Evolutionary conservation across 2,888 invertebrate genomes (phyloP).

Genomic region (Drosophila recens): DNA sequence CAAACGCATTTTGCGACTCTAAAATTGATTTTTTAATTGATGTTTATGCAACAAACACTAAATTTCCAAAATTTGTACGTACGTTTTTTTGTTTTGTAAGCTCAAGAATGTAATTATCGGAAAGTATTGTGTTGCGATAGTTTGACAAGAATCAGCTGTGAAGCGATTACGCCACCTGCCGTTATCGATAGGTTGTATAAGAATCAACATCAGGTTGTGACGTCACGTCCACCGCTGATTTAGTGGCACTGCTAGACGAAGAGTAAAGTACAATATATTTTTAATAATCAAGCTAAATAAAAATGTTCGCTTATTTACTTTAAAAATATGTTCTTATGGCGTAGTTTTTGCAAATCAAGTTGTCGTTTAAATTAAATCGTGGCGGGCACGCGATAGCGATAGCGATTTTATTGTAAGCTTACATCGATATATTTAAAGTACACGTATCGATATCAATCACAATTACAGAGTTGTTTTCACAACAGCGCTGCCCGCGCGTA

Average conservation of each 20-base stretch:
- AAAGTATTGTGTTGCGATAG: slow-evolving; percentile 29
- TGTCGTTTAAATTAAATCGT: background rate
- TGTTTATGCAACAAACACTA: slow-evolving; percentile 43
- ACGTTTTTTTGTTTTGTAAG: slow-evolving; percentile 9
- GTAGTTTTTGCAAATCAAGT: too few species aligned
- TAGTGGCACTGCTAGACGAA: background rate
- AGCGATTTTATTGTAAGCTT: background rate
- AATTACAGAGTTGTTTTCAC: slow-evolving; percentile 32
- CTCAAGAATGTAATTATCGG: slow-evolving; percentile 28
- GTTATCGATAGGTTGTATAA: slow-evolving; percentile 35
- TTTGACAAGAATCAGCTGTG: slow-evolving; percentile 17
- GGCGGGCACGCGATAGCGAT: background rate
- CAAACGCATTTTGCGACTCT: slow-evolving; percentile 58
- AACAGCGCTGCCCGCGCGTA: slow-evolving; percentile 38
- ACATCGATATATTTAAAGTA: slow-evolving; percentile 3
- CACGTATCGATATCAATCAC: slow-evolving; percentile 25
- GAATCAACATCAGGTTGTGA: background rate
- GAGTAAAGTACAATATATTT: background rate
- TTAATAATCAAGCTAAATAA: background rate
- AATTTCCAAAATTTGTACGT: slow-evolving; percentile 19
- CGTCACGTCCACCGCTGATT: background rate
- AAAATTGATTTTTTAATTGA: slow-evolving; percentile 45
- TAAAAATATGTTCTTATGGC: too few species aligned
- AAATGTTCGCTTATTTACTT: background rate
- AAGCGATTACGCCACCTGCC: background rate